Conservation (phyloP, 1,140 invertebrate genomes). For the Neelides sp. region DNA sequence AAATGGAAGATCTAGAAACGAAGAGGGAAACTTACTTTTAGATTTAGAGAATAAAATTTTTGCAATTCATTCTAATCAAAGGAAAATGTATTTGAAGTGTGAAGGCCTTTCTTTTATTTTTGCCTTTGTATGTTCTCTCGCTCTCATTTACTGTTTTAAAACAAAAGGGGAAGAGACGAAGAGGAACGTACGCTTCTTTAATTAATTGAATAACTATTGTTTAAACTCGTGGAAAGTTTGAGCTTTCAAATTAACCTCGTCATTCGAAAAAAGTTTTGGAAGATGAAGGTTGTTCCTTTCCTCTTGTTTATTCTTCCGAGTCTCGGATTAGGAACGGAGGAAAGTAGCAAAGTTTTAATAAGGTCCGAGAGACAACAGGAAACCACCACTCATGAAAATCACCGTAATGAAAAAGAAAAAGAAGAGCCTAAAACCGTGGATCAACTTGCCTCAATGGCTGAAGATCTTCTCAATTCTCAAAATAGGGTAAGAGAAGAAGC, state of each 20-base stretch:
- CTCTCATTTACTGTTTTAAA: no score
- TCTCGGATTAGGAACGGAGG: background rate
- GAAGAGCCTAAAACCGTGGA: background rate
- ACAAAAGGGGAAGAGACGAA: background rate
- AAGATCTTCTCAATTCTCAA: conserved; percentile 5
- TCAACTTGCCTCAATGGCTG: conserved; percentile 1
- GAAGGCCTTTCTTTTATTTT: no score
- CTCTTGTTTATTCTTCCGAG: background rate
- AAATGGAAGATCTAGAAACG: no score
- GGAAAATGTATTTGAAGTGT: no score
- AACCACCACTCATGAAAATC: background rate
- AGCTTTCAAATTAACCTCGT: background rate
- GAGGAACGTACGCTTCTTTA: background rate
- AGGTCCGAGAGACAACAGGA: background rate
- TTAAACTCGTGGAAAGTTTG: background rate
- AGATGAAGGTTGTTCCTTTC: background rate
- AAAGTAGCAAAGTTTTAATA: conserved; percentile 1
- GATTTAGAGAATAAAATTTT: no score
- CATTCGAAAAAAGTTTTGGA: conserved; percentile 2
- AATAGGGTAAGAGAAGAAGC: background rate
- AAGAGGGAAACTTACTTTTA: no score
- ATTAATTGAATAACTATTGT: conserved; percentile 2
- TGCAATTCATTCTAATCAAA: no score
- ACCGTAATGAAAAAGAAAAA: background rate
- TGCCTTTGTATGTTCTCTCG: no score